These are phyloP conservation scores for Teleogryllus oceanicus DNA, from an alignment of 2,888 invertebrate genomes.

Conservation along the genomic window DNA sequence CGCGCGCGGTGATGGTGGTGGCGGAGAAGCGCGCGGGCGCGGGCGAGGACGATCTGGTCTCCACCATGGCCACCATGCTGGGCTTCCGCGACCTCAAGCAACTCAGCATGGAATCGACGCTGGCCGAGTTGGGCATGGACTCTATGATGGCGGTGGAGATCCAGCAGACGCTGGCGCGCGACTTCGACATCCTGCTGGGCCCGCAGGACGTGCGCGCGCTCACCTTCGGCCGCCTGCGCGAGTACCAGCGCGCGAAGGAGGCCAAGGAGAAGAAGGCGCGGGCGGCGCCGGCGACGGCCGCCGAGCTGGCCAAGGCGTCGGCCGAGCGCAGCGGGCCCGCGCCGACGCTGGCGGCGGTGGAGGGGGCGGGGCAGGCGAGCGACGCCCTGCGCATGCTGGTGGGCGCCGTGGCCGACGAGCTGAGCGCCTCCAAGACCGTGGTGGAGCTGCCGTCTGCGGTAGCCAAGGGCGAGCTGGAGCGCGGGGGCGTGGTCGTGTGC, in stretches of 20 bases:
- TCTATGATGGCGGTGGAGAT: conserved; percentile 97
- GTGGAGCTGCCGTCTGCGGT: background rate
- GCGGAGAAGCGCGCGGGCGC: no score
- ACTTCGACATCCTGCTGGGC: conserved; percentile 81
- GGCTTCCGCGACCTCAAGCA: conserved; percentile 60
- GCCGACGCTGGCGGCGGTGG: conserved; percentile 56
- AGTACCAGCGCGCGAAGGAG: conserved; percentile 5
- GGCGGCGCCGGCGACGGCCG: background rate
- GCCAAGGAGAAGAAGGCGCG: background rate
- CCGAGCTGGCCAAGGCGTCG: background rate
- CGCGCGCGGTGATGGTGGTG: no score
- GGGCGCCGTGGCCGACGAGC: background rate
- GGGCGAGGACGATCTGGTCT: no score
- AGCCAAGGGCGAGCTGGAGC: background rate
- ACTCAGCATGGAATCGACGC: conserved; percentile 55
- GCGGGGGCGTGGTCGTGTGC: background rate
- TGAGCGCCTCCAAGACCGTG: background rate
- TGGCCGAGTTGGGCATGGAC: conserved; percentile 94
- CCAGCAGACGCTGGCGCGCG: conserved; percentile 84
- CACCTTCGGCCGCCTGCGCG: conserved; percentile 57
- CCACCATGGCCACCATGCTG: no score
- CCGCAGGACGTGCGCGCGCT: conserved; percentile 80
- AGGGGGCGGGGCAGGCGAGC: conserved; percentile 48
- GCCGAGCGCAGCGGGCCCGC: conserved; percentile 53
- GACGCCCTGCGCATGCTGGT: background rate